These are phyloP conservation scores for Spheniscus humboldti DNA, from an alignment of 2,797 vertebrate species.

Conservation along the genomic window DNA sequence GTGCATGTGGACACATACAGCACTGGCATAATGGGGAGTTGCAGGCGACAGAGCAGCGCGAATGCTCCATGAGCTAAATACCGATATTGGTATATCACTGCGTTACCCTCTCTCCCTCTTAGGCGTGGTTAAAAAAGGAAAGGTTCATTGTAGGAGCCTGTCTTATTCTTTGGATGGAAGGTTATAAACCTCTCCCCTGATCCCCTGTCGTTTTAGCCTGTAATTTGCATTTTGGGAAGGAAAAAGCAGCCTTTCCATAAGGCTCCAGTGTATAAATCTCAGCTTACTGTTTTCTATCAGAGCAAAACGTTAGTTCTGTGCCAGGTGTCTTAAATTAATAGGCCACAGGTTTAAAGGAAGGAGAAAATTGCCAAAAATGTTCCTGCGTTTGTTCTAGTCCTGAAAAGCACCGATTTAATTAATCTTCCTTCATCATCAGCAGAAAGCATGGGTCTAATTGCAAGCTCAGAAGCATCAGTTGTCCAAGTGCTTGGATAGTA, in stretches of 20 bases:
- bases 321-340: constrained; percentile 28
- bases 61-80: neutral
- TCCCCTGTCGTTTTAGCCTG: neutral
- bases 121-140: neutral
- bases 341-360: neutral
- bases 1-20: neutral
- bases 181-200: neutral
- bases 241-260: neutral
- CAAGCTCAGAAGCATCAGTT: constrained; percentile 36
- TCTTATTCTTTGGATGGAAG: neutral
- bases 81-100: rapidly evolving
- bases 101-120: neutral
- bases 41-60: rapidly evolving
- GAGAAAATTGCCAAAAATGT: constrained; percentile 16
- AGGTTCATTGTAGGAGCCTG: neutral
- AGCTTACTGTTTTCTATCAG: constrained; percentile 2
- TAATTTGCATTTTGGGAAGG: constrained; percentile 19
- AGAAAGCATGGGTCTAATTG: constrained; percentile 50
- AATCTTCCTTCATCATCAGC: constrained; percentile 54
- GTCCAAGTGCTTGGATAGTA: constrained; percentile 37
- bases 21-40: neutral
- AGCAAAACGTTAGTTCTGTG: neutral
- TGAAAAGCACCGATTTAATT: constrained; percentile 59
- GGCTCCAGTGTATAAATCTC: constrained; percentile 25
- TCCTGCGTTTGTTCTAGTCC: constrained; percentile 26